Conservation (phyloP, 2,113 vertebrate species). For the Suricata suricatta region DNA sequence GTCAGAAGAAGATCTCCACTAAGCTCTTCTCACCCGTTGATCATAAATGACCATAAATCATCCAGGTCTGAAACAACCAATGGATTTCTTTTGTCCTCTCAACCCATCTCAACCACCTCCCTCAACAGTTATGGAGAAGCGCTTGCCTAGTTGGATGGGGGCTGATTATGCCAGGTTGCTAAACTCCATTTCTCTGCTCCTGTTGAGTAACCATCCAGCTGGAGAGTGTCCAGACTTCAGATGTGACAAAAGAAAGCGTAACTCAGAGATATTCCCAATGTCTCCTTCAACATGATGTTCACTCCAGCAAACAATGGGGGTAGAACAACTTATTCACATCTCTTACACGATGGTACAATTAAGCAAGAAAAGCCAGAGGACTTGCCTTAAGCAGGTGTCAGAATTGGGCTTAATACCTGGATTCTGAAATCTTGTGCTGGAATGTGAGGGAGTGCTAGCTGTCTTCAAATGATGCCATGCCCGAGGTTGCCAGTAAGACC, state of each 20-base stretch:
- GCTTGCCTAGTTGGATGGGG: neutral
- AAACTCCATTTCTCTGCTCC: neutral
- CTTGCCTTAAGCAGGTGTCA: neutral
- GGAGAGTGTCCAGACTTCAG: conserved; percentile 4
- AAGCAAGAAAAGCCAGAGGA: neutral
- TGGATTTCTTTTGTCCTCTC: neutral
- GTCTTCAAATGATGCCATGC: neutral
- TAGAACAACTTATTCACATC: neutral
- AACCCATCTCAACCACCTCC: neutral
- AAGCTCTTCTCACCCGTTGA: neutral
- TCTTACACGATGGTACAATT: neutral
- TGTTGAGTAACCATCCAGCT: neutral
- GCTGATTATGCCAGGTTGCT: neutral
- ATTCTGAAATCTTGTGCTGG: neutral
- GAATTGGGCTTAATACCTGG: neutral
- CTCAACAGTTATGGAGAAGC: neutral
- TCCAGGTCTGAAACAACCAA: neutral
- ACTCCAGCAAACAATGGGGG: neutral
- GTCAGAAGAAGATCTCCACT: neutral
- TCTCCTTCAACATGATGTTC: neutral
- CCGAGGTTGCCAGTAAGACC: neutral
- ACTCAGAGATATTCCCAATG: neutral
- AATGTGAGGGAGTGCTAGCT: neutral
- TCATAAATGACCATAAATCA: neutral
- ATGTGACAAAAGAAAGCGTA: neutral